Evolutionary conservation across 2,888 invertebrate genomes (phyloP), one percentile per base, ranked within the genome.

Genomic region (Bellardia pandia): DNA sequence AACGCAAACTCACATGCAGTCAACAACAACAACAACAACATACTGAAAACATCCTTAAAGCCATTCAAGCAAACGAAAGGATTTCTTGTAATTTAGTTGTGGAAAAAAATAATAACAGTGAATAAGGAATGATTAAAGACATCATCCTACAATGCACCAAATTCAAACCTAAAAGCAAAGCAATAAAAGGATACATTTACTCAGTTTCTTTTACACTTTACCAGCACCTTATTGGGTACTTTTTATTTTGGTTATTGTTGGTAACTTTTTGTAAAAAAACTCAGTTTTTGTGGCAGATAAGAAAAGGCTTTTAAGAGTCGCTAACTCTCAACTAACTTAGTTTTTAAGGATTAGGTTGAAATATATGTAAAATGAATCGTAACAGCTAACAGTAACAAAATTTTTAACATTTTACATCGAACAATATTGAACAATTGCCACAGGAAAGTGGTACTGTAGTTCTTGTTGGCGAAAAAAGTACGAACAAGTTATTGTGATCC

Each of bases 41-140:
- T n/a, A 45, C 16, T 51, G 16, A 82, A 81, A 75, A 85, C 62
- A 79, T 85, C 79, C 79, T 78, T 89, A 89, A 90, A 92, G 92
- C 91, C 64, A 92, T 91, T 91, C 91, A 92, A 90, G 91, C 91
- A 90, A 91, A 91, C 91, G 91, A 92, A 92, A 91, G 91, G 91
- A 91, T 92, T 92, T 92, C 92, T 92, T 91, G 91, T 91, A 91
- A 92, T 91, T 92, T 91, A 90, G 90, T 90, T 6, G 16, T 62
- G 48, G 89, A 64, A 89, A 37, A 76, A 40, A 45, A 56, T 68
- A 68, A 56, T 42, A 23, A 51, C 66, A 62, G 42, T 56, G 30
- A 84, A 23, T 23, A 56, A 42, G 75, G 62, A 48, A 42, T 64
- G 62, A 56, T 58, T 60, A 58, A 23, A 48, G 64, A 58, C 37